A percentile compares a stretch with the other conserved stretches of the same genome.
Conservation (phyloP, 2,113 vertebrate genomes). For the Crotophaga sulcirostris region DNA sequence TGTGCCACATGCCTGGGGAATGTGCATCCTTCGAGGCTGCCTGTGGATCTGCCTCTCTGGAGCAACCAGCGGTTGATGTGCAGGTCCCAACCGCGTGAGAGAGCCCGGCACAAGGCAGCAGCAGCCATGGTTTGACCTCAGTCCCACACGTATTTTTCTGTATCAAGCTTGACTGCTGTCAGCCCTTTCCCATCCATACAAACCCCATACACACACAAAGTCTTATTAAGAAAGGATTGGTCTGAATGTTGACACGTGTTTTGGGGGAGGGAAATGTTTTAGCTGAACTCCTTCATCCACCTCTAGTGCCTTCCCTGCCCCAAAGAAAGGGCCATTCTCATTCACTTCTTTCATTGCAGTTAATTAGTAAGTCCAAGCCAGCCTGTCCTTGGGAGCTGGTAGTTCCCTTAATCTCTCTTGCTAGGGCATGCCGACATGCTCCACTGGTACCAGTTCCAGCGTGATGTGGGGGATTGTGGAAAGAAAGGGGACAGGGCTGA, state of each 20-base stretch:
- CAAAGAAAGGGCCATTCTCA: slow-evolving; percentile 27
- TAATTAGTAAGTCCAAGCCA: slow-evolving; percentile 59
- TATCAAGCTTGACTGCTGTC: background rate
- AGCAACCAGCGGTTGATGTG: background rate
- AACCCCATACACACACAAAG: background rate
- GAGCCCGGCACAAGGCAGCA: background rate
- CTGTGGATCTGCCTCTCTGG: background rate
- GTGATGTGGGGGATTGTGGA: slow-evolving; percentile 34
- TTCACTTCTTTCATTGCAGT: slow-evolving; percentile 54
- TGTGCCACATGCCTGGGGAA: background rate
- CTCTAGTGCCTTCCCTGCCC: background rate
- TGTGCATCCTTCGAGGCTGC: rapidly evolving
- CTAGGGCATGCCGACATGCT: slow-evolving; percentile 58
- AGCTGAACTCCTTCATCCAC: slow-evolving; percentile 13
- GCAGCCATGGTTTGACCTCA: background rate
- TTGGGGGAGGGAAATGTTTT: slow-evolving; percentile 16
- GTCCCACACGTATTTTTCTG: background rate
- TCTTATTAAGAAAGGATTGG: slow-evolving; percentile 5
- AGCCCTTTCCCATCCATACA: background rate
- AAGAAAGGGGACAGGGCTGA: slow-evolving; percentile 51
- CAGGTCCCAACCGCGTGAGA: rapidly evolving
- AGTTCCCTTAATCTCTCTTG: slow-evolving; percentile 52
- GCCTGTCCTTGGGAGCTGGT: background rate
- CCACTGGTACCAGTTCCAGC: slow-evolving; percentile 39
- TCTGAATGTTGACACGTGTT: slow-evolving; percentile 18